A percentile compares a stretch with the other conserved stretches of the same genome.
phyloP scores from a whole-genome alignment of 2,888 invertebrate species.

The Drosophila sordidula region DNA sequence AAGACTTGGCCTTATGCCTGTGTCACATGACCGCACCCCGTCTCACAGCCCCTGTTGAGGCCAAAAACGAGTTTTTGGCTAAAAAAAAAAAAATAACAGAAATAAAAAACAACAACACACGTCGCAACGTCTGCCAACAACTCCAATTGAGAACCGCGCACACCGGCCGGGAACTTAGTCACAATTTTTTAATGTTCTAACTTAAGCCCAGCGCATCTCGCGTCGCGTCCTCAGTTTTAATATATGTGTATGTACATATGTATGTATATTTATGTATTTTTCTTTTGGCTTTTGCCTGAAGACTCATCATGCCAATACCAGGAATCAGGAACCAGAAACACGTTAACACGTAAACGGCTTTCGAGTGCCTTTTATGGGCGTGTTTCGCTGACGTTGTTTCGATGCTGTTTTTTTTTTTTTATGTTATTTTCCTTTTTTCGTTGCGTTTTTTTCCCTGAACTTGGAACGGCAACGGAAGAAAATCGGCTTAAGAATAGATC shows the following conservation, averaged over 20 bases:
- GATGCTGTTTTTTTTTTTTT: conserved; percentile 26
- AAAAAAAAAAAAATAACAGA: conserved; percentile 29
- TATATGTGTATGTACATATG: conserved; percentile 4
- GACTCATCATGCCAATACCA: conserved; percentile 55
- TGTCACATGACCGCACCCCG: conserved; percentile 68
- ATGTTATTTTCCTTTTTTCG: conserved; percentile 13
- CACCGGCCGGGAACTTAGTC: conserved; percentile 51
- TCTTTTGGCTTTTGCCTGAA: conserved; percentile 29
- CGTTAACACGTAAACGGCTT: conserved; percentile 65
- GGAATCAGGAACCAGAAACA: conserved; percentile 62
- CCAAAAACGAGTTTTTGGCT: conserved; percentile 71
- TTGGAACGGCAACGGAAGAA: conserved; percentile 49
- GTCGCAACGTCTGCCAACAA: conserved; percentile 53
- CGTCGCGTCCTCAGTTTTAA: conserved; percentile 10
- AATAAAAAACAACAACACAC: conserved; percentile 24
- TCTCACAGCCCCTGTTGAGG: conserved; percentile 31
- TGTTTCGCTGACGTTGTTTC: conserved; percentile 43
- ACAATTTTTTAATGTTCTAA: conserved; percentile 57
- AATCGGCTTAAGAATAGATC: conserved; percentile 67
- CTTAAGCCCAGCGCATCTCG: conserved; percentile 11
- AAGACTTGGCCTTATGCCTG: conserved; percentile 51
- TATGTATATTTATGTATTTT: conserved; percentile 18
- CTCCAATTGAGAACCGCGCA: conserved; percentile 41
- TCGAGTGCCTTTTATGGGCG: conserved; percentile 62
- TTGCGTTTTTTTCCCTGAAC: conserved; percentile 56